A percentile compares a stretch with the other conserved stretches of the same genome.
phyloP scores from a whole-genome alignment of 2,797 vertebrate genomes.

The Sebastes baramenuke region DNA sequence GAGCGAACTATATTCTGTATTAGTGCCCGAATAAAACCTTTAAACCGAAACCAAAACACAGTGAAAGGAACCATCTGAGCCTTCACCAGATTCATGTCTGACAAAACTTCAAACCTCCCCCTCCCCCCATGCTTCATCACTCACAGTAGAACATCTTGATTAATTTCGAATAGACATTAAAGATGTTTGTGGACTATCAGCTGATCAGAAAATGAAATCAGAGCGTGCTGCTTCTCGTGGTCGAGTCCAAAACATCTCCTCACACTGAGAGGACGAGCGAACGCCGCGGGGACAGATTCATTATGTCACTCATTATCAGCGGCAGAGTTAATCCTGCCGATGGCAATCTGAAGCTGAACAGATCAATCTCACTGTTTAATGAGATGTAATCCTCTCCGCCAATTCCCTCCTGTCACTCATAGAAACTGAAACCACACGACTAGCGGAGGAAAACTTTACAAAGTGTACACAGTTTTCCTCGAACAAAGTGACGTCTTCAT shows the following conservation, averaged over 20 bases:
- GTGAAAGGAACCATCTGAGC: not conserved
- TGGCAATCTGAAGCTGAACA: conserved; percentile 47
- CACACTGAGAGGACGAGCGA: not conserved
- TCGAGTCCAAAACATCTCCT: not conserved
- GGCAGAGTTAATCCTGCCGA: conserved; percentile 56
- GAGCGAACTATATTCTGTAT: too few relatives aligned
- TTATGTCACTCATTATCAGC: conserved; percentile 52
- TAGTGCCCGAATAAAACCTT: too few relatives aligned
- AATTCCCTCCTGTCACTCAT: conserved; percentile 38
- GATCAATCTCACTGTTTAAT: conserved; percentile 62
- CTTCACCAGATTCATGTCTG: not conserved
- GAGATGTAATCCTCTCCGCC: conserved; percentile 57
- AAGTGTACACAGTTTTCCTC: not conserved
- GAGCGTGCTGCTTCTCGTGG: not conserved
- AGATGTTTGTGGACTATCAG: not conserved
- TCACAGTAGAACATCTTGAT: not conserved
- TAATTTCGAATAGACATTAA: not conserved
- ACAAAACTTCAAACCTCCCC: not conserved
- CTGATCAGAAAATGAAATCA: not conserved
- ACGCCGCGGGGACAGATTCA: conserved; percentile 6
- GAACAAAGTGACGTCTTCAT: not conserved
- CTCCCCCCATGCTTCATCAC: not conserved
- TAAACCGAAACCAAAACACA: too few relatives aligned
- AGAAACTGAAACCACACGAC: conserved; percentile 1
- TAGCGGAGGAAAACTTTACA: not conserved